Base-by-base conservation (phyloP, 1,140 invertebrate genomes). In the Megalopta genalis region DNA sequence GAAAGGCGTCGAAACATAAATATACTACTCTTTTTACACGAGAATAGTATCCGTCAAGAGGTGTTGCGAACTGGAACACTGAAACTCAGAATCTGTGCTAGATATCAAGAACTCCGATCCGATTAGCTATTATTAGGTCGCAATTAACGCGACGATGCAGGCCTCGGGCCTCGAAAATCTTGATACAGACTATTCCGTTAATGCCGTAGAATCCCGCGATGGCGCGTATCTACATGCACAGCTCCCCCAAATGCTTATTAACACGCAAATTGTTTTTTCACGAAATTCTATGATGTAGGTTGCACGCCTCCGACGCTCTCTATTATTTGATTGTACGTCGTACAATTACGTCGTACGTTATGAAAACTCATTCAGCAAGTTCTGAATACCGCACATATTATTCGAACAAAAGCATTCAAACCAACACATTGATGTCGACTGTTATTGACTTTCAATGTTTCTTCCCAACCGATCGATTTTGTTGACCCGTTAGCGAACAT, bases 151-250 rank as follows among this genome's bases (percentile, higher is more conserved):
- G 76, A 78, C 76, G 59, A 65, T 46, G 76, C 64, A 64, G 69
- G 60, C 37, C 60, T 84, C 71, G 32, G 60, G 60, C 32, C 54
- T 70, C 71, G 82, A 80, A 85, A 85, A 84, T 85, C 83, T 85
- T 85, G 83, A 85, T 85, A 77, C 52, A 85, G 60, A 42, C 81
- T 57, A n/a, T 85, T 80, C 77, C 83, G 64, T 62, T 85, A 85
- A 84, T 84, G 65, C 71, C 77, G 64, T 39, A 65, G 71, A 71
- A 80, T 76, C 57, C 59, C 18, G 18, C 64, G 46, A 68, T 27
- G 57, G 46, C 18, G 60, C 76, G 72, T 72, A 72, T 68, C 49
- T 23, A 46, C 68, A 57, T 78, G 76, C 76, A 46, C 37, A 0
- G 25, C 0, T 63, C 21, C 46, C 49, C 12, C 60, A 42, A 78